A percentile compares a stretch with the other conserved stretches of the same genome.
Evolutionary conservation across 2,797 vertebrate species (phyloP).

Genomic region (Peromyscus attwateri): DNA sequence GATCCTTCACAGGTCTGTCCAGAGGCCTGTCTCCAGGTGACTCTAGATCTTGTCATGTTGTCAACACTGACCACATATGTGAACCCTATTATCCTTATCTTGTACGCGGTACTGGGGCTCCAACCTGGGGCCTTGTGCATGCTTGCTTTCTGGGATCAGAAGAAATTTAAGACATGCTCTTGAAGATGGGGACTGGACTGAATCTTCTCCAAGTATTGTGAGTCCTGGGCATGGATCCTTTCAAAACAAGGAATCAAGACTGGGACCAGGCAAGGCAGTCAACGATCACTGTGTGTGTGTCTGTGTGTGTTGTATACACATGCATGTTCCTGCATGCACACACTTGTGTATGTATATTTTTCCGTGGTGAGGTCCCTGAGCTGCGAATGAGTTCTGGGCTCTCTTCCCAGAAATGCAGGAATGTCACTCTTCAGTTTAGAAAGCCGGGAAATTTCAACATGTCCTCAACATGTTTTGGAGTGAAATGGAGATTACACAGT

Average conservation of each 20-base stretch:
- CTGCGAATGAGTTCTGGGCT: slow-evolving; percentile 1
- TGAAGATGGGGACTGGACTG: neutral
- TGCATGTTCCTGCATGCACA: neutral
- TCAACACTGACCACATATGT: neutral
- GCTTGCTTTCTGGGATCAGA: neutral
- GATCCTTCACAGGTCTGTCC: neutral
- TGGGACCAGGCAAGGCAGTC: neutral
- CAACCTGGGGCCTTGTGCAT: neutral
- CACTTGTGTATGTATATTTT: neutral
- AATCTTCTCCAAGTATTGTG: neutral
- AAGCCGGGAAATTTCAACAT: slow-evolving; percentile 31
- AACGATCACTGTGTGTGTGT: neutral
- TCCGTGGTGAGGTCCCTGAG: neutral
- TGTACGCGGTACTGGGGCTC: neutral
- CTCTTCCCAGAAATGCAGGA: neutral
- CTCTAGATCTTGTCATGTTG: neutral
- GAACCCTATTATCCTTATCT: neutral
- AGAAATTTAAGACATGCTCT: slow-evolving; percentile 19
- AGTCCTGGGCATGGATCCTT: neutral
- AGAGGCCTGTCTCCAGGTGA: neutral
- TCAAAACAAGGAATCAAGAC: neutral
- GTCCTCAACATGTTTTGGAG: neutral
- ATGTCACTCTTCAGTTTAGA: neutral
- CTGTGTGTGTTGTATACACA: neutral
- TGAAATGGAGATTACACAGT: neutral